Conservation (phyloP, 2,113 vertebrate genomes). For the Anguilla rostrata region DNA sequence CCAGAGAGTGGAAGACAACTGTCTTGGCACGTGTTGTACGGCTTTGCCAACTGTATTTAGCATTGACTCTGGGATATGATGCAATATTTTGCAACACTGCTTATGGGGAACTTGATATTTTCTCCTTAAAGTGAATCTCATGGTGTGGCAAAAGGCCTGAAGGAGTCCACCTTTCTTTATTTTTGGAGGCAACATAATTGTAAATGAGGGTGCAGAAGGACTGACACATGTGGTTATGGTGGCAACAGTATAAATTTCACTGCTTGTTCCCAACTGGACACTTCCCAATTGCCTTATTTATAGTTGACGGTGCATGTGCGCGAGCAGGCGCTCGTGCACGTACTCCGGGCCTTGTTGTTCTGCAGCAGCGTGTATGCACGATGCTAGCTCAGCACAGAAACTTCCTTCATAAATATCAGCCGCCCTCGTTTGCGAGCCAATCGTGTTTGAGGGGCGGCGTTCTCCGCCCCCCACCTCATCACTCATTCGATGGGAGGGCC, state of each 20-base stretch:
- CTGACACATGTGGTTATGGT: too few species aligned
- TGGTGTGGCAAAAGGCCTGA: not conserved
- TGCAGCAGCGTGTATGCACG: not conserved
- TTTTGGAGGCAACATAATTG: not conserved
- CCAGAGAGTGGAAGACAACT: rapidly evolving
- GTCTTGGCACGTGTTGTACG: too few species aligned
- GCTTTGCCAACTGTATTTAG: not conserved
- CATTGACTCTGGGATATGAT: not conserved
- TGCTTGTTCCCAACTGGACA: too few species aligned
- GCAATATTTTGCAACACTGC: not conserved
- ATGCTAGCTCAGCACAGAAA: rapidly evolving
- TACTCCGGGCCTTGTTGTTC: not conserved
- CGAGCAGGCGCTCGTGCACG: not conserved
- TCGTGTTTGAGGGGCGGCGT: not conserved
- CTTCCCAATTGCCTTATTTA: too few species aligned
- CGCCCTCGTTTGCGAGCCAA: slow-evolving; percentile 13
- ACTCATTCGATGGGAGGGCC: not conserved
- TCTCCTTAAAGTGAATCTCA: not conserved
- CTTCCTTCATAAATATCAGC: slow-evolving; percentile 13
- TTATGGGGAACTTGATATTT: not conserved
- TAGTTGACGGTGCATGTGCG: too few species aligned
- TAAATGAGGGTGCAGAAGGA: not conserved
- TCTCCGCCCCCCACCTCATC: not conserved
- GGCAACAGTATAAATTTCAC: too few species aligned
- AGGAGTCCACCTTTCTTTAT: not conserved